Conservation (phyloP, 2,797 vertebrate genomes). For the Ficedula albicollis region DNA sequence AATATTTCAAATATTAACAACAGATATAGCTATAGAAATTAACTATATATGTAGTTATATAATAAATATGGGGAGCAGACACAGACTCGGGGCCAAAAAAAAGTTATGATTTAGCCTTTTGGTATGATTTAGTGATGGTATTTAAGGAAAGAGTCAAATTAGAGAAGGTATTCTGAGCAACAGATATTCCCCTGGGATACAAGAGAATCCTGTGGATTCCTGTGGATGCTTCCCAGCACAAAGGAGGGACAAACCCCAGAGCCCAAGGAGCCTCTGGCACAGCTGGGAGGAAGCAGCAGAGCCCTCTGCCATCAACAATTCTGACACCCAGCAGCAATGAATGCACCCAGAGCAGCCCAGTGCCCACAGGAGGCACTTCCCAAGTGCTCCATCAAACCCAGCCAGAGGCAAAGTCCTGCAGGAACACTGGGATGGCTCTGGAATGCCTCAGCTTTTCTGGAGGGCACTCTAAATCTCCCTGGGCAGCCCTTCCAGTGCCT, state of each 20-base stretch:
- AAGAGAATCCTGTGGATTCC: not conserved
- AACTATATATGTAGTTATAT: not conserved
- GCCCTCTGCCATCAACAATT: not conserved
- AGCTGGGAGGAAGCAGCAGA: not conserved
- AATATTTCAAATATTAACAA: not conserved
- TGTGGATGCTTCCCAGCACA: accelerated
- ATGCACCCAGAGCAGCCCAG: not conserved
- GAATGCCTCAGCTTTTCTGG: accelerated
- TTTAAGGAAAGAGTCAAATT: not conserved
- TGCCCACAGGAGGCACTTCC: not conserved
- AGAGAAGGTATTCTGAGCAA: not conserved
- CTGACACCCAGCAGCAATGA: not conserved
- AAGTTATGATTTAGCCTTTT: not conserved
- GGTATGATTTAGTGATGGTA: not conserved
- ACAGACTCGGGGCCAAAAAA: not conserved
- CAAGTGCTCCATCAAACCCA: not conserved
- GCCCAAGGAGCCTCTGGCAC: not conserved
- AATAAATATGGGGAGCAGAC: not conserved
- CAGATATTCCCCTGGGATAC: not conserved
- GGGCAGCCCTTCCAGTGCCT: not conserved
- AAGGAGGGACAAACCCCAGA: not conserved
- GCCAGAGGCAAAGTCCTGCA: not conserved
- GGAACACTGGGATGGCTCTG: not conserved
- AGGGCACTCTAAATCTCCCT: not conserved
- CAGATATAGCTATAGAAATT: not conserved